Percentiles rank a stretch among this genome's conserved stretches.
phyloP scores from a whole-genome alignment of 2,797 vertebrate genomes.

The Lateolabrax maculatus region DNA sequence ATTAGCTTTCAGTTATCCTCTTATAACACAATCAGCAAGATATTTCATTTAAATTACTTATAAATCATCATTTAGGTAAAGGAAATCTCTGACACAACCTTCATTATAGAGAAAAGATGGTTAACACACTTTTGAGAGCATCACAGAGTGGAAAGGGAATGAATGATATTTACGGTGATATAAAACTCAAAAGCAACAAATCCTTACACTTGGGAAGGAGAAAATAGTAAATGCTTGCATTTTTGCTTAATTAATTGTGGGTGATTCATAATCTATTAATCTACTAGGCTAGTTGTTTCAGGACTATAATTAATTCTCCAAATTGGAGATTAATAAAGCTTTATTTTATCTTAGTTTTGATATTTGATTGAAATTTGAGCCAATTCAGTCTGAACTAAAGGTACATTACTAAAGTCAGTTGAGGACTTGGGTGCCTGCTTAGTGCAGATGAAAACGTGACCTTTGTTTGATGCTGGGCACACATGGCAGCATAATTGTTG shows the following conservation, averaged over 20 bases:
- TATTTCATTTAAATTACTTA: conserved; percentile 9
- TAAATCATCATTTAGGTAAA: conserved; percentile 2
- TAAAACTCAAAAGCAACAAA: neutral
- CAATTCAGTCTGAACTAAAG: neutral
- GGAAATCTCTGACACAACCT: neutral
- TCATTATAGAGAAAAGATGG: neutral
- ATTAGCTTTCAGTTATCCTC: neutral
- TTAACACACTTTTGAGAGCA: neutral
- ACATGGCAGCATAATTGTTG: neutral
- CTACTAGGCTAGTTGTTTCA: neutral
- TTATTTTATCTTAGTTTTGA: too few species aligned
- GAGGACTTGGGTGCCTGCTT: neutral
- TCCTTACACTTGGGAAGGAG: neutral
- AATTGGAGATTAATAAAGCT: too few species aligned
- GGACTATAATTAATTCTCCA: neutral
- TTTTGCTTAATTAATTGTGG: too few species aligned
- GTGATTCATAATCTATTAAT: too few species aligned
- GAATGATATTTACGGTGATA: neutral
- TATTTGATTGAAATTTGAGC: neutral
- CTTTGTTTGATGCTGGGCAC: neutral
- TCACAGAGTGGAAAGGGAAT: neutral
- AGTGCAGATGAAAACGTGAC: neutral
- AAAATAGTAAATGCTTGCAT: neutral
- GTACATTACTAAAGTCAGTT: neutral
- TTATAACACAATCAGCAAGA: conserved; percentile 10